These are phyloP conservation scores for Caradrina kadenii DNA, from an alignment of 2,888 invertebrate species.

Conservation along the genomic window DNA sequence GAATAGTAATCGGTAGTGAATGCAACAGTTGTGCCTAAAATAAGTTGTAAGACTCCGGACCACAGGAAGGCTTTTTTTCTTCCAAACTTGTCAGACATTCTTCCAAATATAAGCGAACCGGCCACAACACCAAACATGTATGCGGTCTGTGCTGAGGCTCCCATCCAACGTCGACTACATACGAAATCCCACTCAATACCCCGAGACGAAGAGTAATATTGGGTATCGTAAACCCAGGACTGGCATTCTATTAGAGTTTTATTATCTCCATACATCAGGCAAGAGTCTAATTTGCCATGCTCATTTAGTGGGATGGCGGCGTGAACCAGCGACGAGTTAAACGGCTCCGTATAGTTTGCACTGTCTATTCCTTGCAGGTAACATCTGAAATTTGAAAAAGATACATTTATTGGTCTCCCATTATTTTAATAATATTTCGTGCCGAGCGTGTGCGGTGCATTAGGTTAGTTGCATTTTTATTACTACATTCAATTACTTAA, in stretches of 20 bases:
- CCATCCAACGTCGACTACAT: slow-evolving; percentile 95
- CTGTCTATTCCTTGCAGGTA: slow-evolving; percentile 90
- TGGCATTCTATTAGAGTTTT: slow-evolving; percentile 78
- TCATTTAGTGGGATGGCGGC: slow-evolving; percentile 90
- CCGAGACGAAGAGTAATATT: slow-evolving; percentile 93
- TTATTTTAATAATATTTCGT: slow-evolving; percentile 28
- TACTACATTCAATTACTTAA: slow-evolving; percentile 35
- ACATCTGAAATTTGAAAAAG: slow-evolving; percentile 88
- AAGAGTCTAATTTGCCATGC: slow-evolving; percentile 92
- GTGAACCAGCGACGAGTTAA: slow-evolving; percentile 89
- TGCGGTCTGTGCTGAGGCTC: slow-evolving; percentile 94
- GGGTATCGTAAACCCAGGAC: slow-evolving; percentile 93
- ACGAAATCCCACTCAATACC: slow-evolving; percentile 96
- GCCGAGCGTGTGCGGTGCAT: slow-evolving; percentile 60
- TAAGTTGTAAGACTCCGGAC: slow-evolving; percentile 93
- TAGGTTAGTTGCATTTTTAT: slow-evolving; percentile 52
- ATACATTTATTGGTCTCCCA: slow-evolving; percentile 51
- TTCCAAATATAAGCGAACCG: slow-evolving; percentile 94
- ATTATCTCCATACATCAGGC: slow-evolving; percentile 89
- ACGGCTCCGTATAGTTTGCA: slow-evolving; percentile 85
- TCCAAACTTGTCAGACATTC: slow-evolving; percentile 95
- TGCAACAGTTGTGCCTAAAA: slow-evolving; percentile 93
- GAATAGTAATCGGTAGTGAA: slow-evolving; percentile 94
- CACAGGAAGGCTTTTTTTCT: slow-evolving; percentile 95
- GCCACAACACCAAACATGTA: slow-evolving; percentile 96